These are phyloP conservation scores for Clivina fossor DNA, from an alignment of 2,888 invertebrate genomes.

Conservation along the genomic window DNA sequence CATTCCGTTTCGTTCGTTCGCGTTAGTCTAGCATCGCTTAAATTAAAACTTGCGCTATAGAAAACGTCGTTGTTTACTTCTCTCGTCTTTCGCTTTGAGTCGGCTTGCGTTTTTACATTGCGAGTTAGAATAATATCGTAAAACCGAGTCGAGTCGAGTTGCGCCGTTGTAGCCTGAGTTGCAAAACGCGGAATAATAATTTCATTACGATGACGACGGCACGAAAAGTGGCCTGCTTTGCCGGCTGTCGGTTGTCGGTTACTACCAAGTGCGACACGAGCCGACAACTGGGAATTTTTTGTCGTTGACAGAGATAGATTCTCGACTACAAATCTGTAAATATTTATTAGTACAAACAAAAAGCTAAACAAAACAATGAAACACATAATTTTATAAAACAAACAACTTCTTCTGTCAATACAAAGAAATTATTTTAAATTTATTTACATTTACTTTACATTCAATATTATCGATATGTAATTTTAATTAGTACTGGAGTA, in stretches of 20 bases:
- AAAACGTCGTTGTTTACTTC: slow-evolving; percentile 37
- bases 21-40: slow-evolving; percentile 28
- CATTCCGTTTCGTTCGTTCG: slow-evolving; percentile 21
- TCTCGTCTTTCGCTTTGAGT: too few relatives aligned
- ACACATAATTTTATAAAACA: slow-evolving; percentile 11
- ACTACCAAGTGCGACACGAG: slow-evolving; percentile 31
- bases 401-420: slow-evolving; percentile 2
- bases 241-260: too few relatives aligned
- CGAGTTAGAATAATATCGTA: slow-evolving; percentile 38
- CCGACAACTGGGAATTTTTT: slow-evolving; percentile 26
- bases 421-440: too few relatives aligned
- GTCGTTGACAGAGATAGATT: slow-evolving; percentile 20
- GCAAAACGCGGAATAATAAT: slow-evolving; percentile 36
- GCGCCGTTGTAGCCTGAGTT: not conserved
- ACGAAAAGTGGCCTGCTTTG: slow-evolving; percentile 20
- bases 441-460: too few relatives aligned
- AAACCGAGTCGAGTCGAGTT: slow-evolving; percentile 5
- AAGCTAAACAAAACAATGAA: slow-evolving; percentile 8
- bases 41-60: slow-evolving; percentile 36
- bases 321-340: slow-evolving; percentile 28
- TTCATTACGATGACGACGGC: slow-evolving; percentile 31
- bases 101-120: slow-evolving; percentile 34
- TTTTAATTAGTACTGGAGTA: too few relatives aligned
- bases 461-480: too few relatives aligned
- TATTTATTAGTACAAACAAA: slow-evolving; percentile 28